Evolutionary conservation across 1,140 invertebrate species (phyloP).

Genomic region (Scaptomyza graminum): DNA sequence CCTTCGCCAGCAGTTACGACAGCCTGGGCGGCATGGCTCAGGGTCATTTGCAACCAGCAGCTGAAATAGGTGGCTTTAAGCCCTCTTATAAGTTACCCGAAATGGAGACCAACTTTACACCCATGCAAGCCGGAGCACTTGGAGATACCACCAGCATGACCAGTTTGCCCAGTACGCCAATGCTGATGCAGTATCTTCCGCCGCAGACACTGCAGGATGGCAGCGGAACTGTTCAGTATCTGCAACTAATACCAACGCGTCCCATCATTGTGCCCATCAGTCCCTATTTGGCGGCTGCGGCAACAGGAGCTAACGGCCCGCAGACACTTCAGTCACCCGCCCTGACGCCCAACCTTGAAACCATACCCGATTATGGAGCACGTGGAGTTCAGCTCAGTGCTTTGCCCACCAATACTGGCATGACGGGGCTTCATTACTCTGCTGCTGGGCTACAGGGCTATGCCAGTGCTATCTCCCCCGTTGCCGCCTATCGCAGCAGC

Average conservation of each 20-base stretch:
- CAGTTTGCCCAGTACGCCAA: conserved; percentile 83
- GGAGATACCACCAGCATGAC: conserved; percentile 30
- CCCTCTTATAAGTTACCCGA: conserved; percentile 80
- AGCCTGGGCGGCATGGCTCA: conserved; percentile 25
- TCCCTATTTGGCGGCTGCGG: conserved; percentile 53
- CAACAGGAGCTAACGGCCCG: conserved; percentile 19
- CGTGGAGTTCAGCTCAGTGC: conserved; percentile 50
- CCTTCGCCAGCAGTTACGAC: conserved; percentile 71
- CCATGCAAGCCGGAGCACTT: conserved; percentile 57
- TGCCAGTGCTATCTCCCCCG: conserved; percentile 38
- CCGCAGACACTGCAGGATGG: conserved; percentile 67
- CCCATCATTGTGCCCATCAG: conserved; percentile 82
- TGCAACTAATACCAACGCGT: conserved; percentile 79
- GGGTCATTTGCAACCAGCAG: conserved; percentile 31
- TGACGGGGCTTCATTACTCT: conserved; percentile 45
- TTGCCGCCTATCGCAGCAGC: conserved; percentile 51
- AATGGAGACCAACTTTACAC: conserved; percentile 78
- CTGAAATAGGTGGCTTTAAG: conserved; percentile 59
- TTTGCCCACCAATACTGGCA: conserved; percentile 50
- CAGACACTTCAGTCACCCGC: conserved; percentile 4
- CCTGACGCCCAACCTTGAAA: conserved; percentile 1
- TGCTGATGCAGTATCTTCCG: conserved; percentile 86
- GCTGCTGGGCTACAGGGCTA: conserved; percentile 52
- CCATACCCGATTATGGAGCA: conserved; percentile 43
- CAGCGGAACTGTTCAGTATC: conserved; percentile 69